phyloP scores from a whole-genome alignment of 1,140 invertebrate genomes.

The Drosophila paulistorum region DNA sequence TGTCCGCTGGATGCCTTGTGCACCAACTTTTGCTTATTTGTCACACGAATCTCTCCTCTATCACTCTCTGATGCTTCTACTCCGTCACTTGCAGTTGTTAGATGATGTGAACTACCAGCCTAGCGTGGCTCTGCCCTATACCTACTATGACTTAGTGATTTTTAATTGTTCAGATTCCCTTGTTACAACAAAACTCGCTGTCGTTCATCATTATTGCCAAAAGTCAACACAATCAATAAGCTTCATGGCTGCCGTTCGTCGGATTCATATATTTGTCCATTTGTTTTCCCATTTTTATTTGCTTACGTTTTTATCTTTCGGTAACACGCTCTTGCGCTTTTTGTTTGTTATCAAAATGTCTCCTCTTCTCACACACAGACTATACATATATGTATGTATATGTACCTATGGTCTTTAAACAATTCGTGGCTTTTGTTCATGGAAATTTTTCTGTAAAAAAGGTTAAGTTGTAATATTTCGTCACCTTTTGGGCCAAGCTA shows the following conservation, averaged over 20 bases:
- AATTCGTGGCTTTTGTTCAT: constrained; percentile 59
- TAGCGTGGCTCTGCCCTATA: not conserved
- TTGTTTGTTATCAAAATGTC: constrained; percentile 25
- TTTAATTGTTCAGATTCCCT: constrained; percentile 10
- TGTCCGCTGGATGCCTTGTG: constrained; percentile 48
- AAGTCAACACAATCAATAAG: constrained; percentile 13
- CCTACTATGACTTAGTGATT: constrained; percentile 1
- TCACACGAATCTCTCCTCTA: constrained; percentile 48
- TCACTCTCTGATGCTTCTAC: not conserved
- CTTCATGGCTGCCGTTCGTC: not conserved
- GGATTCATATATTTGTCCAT: constrained; percentile 2
- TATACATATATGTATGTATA: not conserved
- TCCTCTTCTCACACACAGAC: not conserved
- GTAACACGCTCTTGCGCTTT: constrained; percentile 13
- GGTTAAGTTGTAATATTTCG: constrained; percentile 81
- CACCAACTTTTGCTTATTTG: constrained; percentile 76
- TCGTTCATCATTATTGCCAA: not conserved
- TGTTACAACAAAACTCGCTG: not conserved
- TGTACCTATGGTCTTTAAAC: constrained; percentile 22
- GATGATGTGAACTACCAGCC: not conserved
- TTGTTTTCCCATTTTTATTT: constrained; percentile 12
- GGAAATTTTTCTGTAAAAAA: constrained; percentile 68
- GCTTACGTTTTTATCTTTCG: constrained; percentile 25
- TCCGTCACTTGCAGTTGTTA: constrained; percentile 64
- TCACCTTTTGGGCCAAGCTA: constrained; percentile 62